phyloP scores from a whole-genome alignment of 2,797 vertebrate species.

The Macropodus opercularis region DNA sequence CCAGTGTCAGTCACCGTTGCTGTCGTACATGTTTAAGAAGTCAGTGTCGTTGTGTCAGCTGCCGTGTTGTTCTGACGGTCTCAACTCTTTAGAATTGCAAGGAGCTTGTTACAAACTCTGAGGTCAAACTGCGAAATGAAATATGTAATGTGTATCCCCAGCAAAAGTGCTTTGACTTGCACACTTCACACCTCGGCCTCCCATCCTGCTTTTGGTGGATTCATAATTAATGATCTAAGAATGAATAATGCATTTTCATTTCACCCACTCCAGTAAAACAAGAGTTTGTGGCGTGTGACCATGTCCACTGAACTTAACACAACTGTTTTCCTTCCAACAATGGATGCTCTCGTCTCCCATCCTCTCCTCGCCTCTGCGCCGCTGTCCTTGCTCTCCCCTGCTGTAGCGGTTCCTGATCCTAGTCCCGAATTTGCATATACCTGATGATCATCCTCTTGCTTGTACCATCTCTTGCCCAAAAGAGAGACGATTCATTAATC shows the following conservation, averaged over 20 bases:
- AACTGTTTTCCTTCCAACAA: constrained; percentile 54
- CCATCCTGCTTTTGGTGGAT: constrained; percentile 69
- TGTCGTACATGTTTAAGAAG: constrained; percentile 20
- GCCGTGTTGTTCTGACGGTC: constrained; percentile 40
- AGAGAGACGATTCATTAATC: constrained; percentile 95
- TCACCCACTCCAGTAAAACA: constrained; percentile 68
- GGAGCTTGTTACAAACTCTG: constrained; percentile 52
- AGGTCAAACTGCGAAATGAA: constrained; percentile 69
- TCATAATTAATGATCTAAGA: constrained; percentile 80
- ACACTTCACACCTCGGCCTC: constrained; percentile 72
- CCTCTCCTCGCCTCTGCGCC: constrained; percentile 1
- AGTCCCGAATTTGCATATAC: constrained; percentile 37
- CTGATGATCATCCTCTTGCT: constrained; percentile 63
- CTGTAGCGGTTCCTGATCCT: constrained; percentile 12
- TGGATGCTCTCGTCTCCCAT: too few relatives aligned
- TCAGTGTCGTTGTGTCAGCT: constrained; percentile 14
- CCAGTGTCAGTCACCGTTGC: constrained; percentile 17
- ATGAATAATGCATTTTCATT: constrained; percentile 83
- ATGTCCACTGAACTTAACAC: constrained; percentile 68
- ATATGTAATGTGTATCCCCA: constrained; percentile 71
- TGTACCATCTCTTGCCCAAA: constrained; percentile 73
- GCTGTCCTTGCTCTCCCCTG: not conserved
- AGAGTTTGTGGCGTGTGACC: constrained; percentile 71
- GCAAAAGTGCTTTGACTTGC: constrained; percentile 66
- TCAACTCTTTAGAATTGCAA: constrained; percentile 44